Evolutionary conservation across 2,888 invertebrate species (phyloP).

Genomic region (Drosophila tanythrix): DNA sequence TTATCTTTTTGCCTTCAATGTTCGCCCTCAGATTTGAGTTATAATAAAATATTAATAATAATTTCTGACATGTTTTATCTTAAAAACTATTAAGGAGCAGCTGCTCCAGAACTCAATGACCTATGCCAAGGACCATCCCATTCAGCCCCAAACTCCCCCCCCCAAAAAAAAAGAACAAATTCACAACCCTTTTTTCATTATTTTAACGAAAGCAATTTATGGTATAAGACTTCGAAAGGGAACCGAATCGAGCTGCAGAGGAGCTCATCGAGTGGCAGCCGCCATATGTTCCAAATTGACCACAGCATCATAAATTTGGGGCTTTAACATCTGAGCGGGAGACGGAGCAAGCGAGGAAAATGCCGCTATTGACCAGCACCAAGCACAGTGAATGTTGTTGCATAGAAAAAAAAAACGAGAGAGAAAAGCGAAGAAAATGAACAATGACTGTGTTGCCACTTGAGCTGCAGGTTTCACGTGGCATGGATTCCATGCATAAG

Average conservation of each 20-base stretch:
- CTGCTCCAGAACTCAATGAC: conserved; percentile 19
- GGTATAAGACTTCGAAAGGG: conserved; percentile 41
- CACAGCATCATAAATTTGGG: conserved; percentile 75
- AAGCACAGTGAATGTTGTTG: conserved; percentile 22
- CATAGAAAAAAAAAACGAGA: conserved; percentile 15
- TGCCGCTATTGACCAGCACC: conserved; percentile 15
- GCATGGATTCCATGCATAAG: conserved; percentile 56
- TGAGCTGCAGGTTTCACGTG: conserved; percentile 42
- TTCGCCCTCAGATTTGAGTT: neutral
- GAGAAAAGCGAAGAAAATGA: conserved; percentile 14
- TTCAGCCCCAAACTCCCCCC: neutral
- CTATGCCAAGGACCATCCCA: neutral
- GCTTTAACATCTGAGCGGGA: conserved; percentile 66
- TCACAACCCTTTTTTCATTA: conserved; percentile 59
- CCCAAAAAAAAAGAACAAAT: conserved; percentile 22
- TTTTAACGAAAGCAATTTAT: conserved; percentile 60
- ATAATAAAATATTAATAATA: conserved; percentile 5
- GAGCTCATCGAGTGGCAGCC: conserved; percentile 49
- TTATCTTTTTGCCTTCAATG: neutral
- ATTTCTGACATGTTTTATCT: conserved; percentile 1
- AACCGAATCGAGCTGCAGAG: conserved; percentile 32
- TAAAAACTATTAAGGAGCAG: conserved; percentile 17
- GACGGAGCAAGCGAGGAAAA: neutral
- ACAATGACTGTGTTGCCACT: conserved; percentile 38
- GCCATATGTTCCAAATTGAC: conserved; percentile 76